A percentile compares a stretch with the other conserved stretches of the same genome.
Conservation (phyloP, 2,797 vertebrate genomes). For the Setipinna tenuifilis region DNA sequence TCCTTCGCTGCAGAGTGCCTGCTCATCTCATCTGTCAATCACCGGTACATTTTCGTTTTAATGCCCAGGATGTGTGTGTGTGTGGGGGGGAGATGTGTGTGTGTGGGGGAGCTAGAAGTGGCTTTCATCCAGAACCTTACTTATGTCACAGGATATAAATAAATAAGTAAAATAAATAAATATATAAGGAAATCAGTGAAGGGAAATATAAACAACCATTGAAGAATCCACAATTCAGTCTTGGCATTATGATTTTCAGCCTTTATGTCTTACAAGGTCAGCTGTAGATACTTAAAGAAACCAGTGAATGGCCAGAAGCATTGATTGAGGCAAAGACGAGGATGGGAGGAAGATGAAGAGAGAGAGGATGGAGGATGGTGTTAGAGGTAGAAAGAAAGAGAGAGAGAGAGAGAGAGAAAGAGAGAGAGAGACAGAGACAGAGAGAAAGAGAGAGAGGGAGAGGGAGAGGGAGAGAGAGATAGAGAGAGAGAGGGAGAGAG, state of each 20-base stretch:
- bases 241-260: background rate
- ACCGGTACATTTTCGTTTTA: slow-evolving; percentile 68
- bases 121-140: slow-evolving; percentile 7
- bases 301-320: too few relatives aligned
- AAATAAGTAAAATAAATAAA: background rate
- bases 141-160: background rate
- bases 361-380: too few relatives aligned
- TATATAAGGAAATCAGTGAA: background rate
- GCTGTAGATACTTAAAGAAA: background rate
- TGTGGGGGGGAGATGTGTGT: too few relatives aligned
- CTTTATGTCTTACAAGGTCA: slow-evolving; percentile 6
- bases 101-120: slow-evolving; percentile 4
- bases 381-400: background rate
- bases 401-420: background rate
- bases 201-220: background rate
- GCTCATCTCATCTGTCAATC: slow-evolving; percentile 76
- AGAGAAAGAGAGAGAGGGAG: background rate
- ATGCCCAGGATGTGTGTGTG: slow-evolving; percentile 60
- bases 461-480: background rate
- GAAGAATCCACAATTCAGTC: background rate
- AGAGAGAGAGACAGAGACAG: background rate
- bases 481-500: background rate
- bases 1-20: slow-evolving; percentile 62
- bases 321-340: background rate
- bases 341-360: background rate